Percentiles rank a stretch among this genome's conserved stretches.
phyloP scores from a whole-genome alignment of 2,113 vertebrate species.

The Smithornis capensis region DNA sequence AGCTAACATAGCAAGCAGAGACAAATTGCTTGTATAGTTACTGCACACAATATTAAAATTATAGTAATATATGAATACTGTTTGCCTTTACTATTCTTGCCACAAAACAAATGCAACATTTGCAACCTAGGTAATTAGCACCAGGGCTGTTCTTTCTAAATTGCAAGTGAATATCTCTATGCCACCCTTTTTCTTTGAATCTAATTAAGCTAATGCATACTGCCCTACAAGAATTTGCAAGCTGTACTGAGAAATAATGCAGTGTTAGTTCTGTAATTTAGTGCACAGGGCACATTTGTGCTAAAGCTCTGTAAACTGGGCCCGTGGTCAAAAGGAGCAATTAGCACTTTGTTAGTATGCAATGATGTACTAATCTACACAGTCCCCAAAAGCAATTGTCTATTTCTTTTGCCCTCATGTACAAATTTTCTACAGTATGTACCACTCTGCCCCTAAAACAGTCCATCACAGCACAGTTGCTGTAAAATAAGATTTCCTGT shows the following conservation, averaged over 20 bases:
- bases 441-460: constrained; percentile 54
- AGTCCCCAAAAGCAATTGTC: constrained; percentile 78
- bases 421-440: constrained; percentile 45
- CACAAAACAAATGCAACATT: constrained; percentile 55
- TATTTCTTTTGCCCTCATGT: constrained; percentile 68
- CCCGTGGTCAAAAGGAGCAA: constrained; percentile 82
- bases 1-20: not conserved
- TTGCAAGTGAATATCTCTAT: constrained; percentile 36
- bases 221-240: constrained; percentile 80
- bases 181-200: constrained; percentile 23
- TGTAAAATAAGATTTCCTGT: constrained; percentile 5
- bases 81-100: constrained; percentile 11
- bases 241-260: constrained; percentile 80
- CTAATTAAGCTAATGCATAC: constrained; percentile 77
- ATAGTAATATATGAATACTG: not conserved
- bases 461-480: not conserved
- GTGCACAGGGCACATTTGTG: constrained; percentile 74
- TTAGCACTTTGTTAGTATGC: constrained; percentile 83
- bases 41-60: not conserved
- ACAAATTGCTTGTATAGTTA: not conserved
- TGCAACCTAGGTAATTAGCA: constrained; percentile 67
- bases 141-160: constrained; percentile 60
- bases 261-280: constrained; percentile 77
- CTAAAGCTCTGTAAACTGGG: constrained; percentile 79
- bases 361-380: constrained; percentile 80